Evolutionary conservation across 2,797 vertebrate genomes (phyloP).

Genomic region (Gallinago solitaria): DNA sequence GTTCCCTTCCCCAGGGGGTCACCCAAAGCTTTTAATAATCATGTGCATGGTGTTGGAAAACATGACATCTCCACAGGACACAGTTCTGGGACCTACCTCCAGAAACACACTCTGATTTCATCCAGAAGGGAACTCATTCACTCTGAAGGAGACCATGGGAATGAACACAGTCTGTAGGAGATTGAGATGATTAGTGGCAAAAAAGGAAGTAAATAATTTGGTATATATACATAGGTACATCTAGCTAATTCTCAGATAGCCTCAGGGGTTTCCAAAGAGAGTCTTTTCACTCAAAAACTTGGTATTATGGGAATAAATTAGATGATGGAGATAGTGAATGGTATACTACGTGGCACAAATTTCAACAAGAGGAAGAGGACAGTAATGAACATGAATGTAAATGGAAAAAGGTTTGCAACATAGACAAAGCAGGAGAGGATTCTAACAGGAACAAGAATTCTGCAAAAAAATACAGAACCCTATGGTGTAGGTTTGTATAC

Average conservation of each 20-base stretch:
- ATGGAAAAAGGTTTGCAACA: neutral
- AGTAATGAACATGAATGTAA: neutral
- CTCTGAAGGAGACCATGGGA: neutral
- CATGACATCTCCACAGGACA: neutral
- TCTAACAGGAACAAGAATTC: neutral
- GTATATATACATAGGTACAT: fast-evolving
- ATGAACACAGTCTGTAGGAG: neutral
- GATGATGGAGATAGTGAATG: neutral
- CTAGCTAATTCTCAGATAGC: neutral
- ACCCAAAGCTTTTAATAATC: neutral
- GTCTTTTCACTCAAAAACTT: neutral
- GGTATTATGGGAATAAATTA: neutral
- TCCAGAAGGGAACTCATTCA: neutral
- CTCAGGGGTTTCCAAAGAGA: neutral
- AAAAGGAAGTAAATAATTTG: neutral
- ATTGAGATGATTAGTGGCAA: neutral
- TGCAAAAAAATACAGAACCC: neutral
- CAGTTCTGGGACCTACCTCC: neutral
- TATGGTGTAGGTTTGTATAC: neutral
- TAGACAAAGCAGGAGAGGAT: neutral
- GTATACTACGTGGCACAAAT: neutral
- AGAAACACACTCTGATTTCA: neutral
- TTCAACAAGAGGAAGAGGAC: neutral
- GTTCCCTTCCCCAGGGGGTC: neutral
- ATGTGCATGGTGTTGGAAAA: neutral